Evolutionary conservation across 2,113 vertebrate species (phyloP).

Genomic region (Oncorhynchus masou): DNA sequence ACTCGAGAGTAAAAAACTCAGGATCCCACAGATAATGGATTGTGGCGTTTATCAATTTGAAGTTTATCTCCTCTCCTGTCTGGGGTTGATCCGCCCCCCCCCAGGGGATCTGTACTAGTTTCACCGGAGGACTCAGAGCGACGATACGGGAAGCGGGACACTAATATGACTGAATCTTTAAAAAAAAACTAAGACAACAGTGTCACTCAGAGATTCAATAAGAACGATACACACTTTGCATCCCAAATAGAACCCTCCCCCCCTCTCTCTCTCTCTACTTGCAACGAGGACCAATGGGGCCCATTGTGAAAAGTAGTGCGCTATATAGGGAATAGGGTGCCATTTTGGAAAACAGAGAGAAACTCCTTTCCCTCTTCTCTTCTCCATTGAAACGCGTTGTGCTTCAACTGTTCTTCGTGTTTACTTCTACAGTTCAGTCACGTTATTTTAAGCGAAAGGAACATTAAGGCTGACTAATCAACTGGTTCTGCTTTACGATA

Average conservation of each 20-base stretch:
- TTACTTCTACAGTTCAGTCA: slow-evolving; percentile 59
- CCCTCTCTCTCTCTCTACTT: too few species aligned
- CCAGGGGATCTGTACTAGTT: slow-evolving; percentile 68
- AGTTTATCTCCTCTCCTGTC: slow-evolving; percentile 58
- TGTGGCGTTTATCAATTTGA: slow-evolving; percentile 76
- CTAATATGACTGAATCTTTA: slow-evolving; percentile 46
- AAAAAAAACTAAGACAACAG: slow-evolving; percentile 33
- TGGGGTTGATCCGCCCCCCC: slow-evolving; percentile 37
- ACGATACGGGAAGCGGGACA: slow-evolving; percentile 24
- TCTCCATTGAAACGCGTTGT: slow-evolving; percentile 34
- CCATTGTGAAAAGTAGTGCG: too few species aligned
- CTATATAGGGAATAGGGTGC: too few species aligned
- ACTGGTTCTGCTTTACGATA: slow-evolving; percentile 39
- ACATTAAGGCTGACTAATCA: slow-evolving; percentile 51
- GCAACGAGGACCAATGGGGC: too few species aligned
- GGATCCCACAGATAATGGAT: slow-evolving; percentile 71
- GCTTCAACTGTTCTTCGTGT: slow-evolving; percentile 56
- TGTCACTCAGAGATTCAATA: slow-evolving; percentile 53
- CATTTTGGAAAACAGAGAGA: slow-evolving; percentile 17
- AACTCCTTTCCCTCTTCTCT: slow-evolving; percentile 26
- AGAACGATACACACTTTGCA: slow-evolving; percentile 55
- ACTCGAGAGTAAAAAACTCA: slow-evolving; percentile 71
- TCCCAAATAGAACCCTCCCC: too few species aligned
- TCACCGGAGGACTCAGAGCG: slow-evolving; percentile 26
- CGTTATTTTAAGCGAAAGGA: slow-evolving; percentile 57